phyloP scores from a whole-genome alignment of 1,140 invertebrate species.

The Zophobas atratus region DNA sequence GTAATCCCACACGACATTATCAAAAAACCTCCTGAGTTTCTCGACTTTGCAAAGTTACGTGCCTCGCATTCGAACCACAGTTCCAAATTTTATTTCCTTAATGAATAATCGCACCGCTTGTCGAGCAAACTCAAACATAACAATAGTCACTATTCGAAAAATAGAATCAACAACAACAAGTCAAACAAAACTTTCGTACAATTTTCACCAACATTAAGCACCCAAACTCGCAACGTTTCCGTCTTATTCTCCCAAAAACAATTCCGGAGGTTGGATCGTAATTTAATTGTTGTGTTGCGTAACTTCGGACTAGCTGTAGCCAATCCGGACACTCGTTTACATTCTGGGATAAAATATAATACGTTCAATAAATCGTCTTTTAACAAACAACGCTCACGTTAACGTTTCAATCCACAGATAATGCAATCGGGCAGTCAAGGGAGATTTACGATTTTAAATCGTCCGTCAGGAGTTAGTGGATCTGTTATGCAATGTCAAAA shows the following conservation, averaged over 20 bases:
- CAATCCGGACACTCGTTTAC: slow-evolving; percentile 30
- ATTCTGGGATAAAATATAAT: slow-evolving; percentile 9
- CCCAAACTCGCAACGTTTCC: background rate
- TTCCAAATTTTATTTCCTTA: background rate
- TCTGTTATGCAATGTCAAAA: slow-evolving; percentile 33
- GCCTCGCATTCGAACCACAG: background rate
- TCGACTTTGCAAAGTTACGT: background rate
- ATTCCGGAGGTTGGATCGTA: slow-evolving; percentile 3
- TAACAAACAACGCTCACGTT: slow-evolving; percentile 18
- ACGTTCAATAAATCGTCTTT: slow-evolving; percentile 36
- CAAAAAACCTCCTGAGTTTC: no score
- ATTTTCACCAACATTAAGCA: slow-evolving; percentile 8
- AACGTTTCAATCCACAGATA: background rate
- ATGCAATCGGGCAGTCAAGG: background rate
- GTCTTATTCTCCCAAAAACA: slow-evolving; percentile 7
- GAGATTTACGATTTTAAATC: slow-evolving; percentile 33
- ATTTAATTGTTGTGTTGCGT: slow-evolving; percentile 24
- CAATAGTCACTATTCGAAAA: background rate
- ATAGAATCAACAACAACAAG: background rate
- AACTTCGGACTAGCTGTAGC: background rate
- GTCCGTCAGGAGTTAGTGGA: background rate
- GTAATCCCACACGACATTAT: no score
- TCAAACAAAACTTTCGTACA: slow-evolving; percentile 3
- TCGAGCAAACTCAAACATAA: background rate
- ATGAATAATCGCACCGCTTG: background rate